These are phyloP conservation scores for Schlechtendalia chinensis DNA, from an alignment of 1,140 invertebrate species.

Conservation along the genomic window DNA sequence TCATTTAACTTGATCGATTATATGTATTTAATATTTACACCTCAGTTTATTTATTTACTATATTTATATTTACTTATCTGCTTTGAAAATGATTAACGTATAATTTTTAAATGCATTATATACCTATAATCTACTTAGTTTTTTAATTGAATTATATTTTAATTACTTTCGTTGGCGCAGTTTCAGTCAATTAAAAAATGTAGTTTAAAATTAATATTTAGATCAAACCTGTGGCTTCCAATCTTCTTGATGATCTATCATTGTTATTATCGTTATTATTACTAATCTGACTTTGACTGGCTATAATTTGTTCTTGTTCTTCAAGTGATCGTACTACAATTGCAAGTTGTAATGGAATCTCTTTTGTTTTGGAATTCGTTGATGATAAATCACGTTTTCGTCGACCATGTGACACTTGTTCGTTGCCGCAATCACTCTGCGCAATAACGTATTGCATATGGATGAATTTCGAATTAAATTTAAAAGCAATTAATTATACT, in stretches of 20 bases:
- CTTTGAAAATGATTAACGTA: no score
- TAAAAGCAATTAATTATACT: constrained; percentile 52
- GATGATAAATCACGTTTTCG: constrained; percentile 53
- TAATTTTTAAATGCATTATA: no score
- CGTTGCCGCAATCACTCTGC: constrained; percentile 55
- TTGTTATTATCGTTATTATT: neutral
- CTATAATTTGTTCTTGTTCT: constrained; percentile 30
- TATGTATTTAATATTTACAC: no score
- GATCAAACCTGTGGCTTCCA: constrained; percentile 7
- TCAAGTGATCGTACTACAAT: constrained; percentile 56
- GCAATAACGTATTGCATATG: constrained; percentile 3
- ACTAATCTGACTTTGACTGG: constrained; percentile 28
- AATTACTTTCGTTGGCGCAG: no score
- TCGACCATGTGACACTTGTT: constrained; percentile 55
- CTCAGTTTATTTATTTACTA: no score
- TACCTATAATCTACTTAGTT: no score
- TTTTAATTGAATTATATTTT: no score
- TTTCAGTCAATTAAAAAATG: neutral
- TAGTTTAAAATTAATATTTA: neutral
- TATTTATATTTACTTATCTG: no score
- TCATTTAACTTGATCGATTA: no score
- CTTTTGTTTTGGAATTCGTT: constrained; percentile 51
- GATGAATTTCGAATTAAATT: no score
- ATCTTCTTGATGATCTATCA: constrained; percentile 18
- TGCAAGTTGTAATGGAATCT: constrained; percentile 56